phyloP scores from a whole-genome alignment of 2,113 vertebrate species.

The Apteryx mantelli region DNA sequence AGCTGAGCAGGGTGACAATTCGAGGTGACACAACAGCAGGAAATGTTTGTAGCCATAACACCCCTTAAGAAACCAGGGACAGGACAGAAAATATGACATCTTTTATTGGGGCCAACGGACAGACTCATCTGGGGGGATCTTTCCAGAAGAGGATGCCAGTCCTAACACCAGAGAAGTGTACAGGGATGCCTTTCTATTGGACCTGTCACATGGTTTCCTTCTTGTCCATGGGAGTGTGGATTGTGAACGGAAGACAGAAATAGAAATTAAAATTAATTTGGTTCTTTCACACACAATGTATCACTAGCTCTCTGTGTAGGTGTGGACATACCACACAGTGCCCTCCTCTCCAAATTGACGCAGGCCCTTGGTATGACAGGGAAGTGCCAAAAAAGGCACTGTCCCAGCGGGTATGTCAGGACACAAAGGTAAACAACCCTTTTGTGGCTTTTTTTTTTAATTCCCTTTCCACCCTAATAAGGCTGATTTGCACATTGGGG shows the following conservation, averaged over 20 bases:
- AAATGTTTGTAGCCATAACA: conserved; percentile 11
- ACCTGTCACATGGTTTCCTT: not conserved
- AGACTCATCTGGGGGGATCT: rapidly evolving
- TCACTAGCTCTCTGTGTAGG: not conserved
- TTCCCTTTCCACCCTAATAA: not conserved
- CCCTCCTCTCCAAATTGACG: not conserved
- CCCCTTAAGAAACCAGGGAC: not conserved
- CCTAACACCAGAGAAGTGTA: not conserved
- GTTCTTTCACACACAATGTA: not conserved
- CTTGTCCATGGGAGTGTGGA: not conserved
- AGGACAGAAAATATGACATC: not conserved
- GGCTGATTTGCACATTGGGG: not conserved
- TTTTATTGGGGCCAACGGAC: not conserved
- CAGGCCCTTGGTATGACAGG: not conserved
- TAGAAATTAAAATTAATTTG: not conserved
- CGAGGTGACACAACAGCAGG: conserved; percentile 14
- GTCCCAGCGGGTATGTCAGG: not conserved
- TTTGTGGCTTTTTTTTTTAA: not conserved
- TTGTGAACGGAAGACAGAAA: not conserved
- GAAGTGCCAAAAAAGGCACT: not conserved
- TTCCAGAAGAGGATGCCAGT: not conserved
- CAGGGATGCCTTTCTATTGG: not conserved
- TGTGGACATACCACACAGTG: not conserved
- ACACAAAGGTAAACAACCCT: not conserved
- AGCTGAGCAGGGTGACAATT: conserved; percentile 41